Base-by-base conservation (phyloP, 2,113 vertebrate species). In the Gadus chalcogrammus region DNA sequence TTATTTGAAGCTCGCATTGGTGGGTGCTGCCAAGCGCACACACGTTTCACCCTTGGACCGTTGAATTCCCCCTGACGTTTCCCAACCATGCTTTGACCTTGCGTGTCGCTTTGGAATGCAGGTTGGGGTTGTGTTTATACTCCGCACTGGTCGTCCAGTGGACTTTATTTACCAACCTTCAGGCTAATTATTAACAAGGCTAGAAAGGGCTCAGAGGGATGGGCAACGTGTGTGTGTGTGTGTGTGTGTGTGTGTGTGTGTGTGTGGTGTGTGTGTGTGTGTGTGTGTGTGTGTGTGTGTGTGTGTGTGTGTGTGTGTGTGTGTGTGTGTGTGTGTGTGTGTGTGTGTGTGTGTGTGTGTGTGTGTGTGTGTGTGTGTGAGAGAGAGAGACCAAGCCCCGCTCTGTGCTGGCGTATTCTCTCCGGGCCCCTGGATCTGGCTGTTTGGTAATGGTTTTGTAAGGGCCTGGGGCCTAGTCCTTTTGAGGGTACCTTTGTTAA, bases 181-280 rank as follows among this genome's bases (percentile, higher is more conserved):
- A 53, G 67, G 84, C 48, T 85, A 87, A 88, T 89, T 76, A 88
- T 90, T 91, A 89, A 89, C 74, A 7, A 4, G 13, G 61, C 55
- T 80, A 64, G 31, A 68, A 66, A 69, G 69, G 27, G 64, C 65
- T 22, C 59, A 68, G 61, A 74, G 5, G 31, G 20, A 72, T 15
- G 20, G 70, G 53, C 55, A 74, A 74, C 55, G 13, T 56, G 11
- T 56, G 15, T 16, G 13, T 17, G 16, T 48, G 12, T 48, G 11
- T 48, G 11, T 48, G 11, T 48, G 11, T 48, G 28, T 20, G 22
- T 20, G 17, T 12, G 12, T 18, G 16, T 61, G 59, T 61, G 17
- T 20, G 17, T 61, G 6, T 3, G n/a, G n/a, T 48, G 42, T 11
- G 11, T 8, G 7, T 48, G 42, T 11, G 76, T 65, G 28, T 20